A percentile compares a stretch with the other conserved stretches of the same genome.
Conservation (phyloP, 2,113 vertebrate genomes). For the Rhinolophus sinicus region DNA sequence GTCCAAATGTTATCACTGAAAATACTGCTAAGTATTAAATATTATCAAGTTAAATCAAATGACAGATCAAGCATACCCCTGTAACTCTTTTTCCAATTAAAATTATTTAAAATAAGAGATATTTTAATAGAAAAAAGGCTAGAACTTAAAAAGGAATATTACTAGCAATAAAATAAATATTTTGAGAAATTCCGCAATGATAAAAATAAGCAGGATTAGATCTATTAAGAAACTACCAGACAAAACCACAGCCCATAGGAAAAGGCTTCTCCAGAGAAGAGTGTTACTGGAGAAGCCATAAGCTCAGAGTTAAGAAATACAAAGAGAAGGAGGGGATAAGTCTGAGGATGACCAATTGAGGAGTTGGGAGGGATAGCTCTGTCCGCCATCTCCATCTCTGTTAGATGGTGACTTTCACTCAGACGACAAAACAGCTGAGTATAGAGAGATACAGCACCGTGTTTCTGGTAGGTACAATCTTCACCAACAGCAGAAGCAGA, state of each 20-base stretch:
- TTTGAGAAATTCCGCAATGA: background rate
- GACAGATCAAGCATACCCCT: background rate
- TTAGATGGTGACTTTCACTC: background rate
- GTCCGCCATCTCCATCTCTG: too few relatives aligned
- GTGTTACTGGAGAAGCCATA: background rate
- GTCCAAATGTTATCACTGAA: background rate
- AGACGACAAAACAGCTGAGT: background rate
- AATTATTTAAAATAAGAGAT: slow-evolving; percentile 41
- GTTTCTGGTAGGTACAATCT: background rate
- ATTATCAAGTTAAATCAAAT: slow-evolving; percentile 23
- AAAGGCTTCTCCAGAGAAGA: background rate
- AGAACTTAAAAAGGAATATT: slow-evolving; percentile 5
- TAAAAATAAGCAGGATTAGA: background rate
- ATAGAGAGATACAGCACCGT: background rate
- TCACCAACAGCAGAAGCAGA: background rate
- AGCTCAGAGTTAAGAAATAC: background rate
- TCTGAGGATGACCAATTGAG: background rate
- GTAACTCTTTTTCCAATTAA: background rate
- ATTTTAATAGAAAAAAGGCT: background rate
- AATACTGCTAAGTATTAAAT: slow-evolving; percentile 8
- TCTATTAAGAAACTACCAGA: background rate
- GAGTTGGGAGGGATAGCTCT: background rate
- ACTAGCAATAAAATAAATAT: background rate
- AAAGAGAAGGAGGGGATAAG: background rate
- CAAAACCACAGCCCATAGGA: background rate